These are phyloP conservation scores for Perizoma flavofasciatum DNA, from an alignment of 2,888 invertebrate species.

Conservation along the genomic window DNA sequence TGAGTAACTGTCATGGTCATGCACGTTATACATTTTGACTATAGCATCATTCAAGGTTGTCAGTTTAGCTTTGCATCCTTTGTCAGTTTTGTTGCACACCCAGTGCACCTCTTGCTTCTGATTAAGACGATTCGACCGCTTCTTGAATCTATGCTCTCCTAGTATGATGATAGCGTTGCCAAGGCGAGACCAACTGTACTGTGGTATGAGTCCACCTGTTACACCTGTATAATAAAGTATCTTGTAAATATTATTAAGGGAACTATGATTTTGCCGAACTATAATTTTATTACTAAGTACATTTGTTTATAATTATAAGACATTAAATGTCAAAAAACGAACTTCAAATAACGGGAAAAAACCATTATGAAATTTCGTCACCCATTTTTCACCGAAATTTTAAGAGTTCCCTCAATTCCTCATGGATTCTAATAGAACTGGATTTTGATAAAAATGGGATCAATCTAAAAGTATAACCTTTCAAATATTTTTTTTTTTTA, in stretches of 20 bases:
- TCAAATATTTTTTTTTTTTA: no score
- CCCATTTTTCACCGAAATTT: no score
- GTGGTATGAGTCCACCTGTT: constrained; percentile 55
- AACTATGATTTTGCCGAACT: no score
- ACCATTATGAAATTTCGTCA: no score
- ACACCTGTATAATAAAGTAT: constrained; percentile 10
- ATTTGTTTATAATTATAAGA: no score
- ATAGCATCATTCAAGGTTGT: constrained; percentile 73
- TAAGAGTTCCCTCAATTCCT: no score
- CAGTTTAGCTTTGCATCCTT: constrained; percentile 73
- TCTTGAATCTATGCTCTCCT: constrained; percentile 75
- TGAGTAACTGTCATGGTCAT: constrained; percentile 58
- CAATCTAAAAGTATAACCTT: no score
- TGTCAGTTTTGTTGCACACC: constrained; percentile 76
- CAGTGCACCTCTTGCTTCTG: constrained; percentile 71
- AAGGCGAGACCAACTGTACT: constrained; percentile 73
- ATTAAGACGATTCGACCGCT: constrained; percentile 67
- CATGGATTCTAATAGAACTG: no score
- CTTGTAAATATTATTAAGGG: background rate
- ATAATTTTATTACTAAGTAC: no score
- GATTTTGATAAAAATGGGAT: no score
- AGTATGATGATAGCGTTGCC: constrained; percentile 76
- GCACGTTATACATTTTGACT: constrained; percentile 67
- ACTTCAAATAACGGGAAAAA: no score
- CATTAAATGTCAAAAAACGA: no score